A percentile compares a stretch with the other conserved stretches of the same genome.
phyloP scores from a whole-genome alignment of 2,797 vertebrate genomes.

The Apodemus agrarius region DNA sequence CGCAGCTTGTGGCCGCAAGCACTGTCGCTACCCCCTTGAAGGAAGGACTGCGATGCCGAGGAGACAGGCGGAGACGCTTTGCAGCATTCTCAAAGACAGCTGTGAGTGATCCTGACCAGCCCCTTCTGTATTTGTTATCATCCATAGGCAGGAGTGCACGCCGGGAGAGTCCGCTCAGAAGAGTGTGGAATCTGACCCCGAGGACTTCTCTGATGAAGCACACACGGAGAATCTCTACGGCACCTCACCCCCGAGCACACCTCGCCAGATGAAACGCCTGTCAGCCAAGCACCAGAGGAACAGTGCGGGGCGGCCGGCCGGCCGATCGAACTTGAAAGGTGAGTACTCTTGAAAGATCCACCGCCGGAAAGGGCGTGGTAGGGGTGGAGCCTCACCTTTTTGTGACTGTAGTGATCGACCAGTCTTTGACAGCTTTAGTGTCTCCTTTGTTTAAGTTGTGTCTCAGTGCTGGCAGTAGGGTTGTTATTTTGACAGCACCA shows the following conservation, averaged over 20 bases:
- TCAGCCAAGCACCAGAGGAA: constrained; percentile 95
- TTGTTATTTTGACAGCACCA: not conserved
- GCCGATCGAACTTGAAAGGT: constrained; percentile 92
- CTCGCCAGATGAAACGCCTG: constrained; percentile 96
- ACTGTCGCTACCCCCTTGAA: rapidly evolving
- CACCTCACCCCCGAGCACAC: constrained; percentile 93
- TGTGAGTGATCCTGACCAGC: not conserved
- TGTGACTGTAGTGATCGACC: not conserved
- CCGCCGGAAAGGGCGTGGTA: rapidly evolving
- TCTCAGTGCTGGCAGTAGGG: not conserved
- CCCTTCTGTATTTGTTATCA: constrained; percentile 17
- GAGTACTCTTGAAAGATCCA: not conserved
- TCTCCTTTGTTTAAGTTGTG: not conserved
- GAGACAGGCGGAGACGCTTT: not conserved
- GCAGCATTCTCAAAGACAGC: too few relatives aligned
- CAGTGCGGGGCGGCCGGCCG: constrained; percentile 85
- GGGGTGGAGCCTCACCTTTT: not conserved
- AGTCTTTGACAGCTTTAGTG: not conserved
- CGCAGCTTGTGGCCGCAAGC: not conserved
- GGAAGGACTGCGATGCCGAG: rapidly evolving
- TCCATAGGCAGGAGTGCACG: constrained; percentile 89
- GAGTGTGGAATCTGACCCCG: constrained; percentile 88
- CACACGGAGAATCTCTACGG: constrained; percentile 91
- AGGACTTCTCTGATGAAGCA: constrained; percentile 93
- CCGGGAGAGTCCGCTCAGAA: constrained; percentile 88